Evolutionary conservation across 2,113 vertebrate genomes (phyloP), one percentile per base, ranked within the genome.

Genomic region (Psilopsiagon aurifrons): DNA sequence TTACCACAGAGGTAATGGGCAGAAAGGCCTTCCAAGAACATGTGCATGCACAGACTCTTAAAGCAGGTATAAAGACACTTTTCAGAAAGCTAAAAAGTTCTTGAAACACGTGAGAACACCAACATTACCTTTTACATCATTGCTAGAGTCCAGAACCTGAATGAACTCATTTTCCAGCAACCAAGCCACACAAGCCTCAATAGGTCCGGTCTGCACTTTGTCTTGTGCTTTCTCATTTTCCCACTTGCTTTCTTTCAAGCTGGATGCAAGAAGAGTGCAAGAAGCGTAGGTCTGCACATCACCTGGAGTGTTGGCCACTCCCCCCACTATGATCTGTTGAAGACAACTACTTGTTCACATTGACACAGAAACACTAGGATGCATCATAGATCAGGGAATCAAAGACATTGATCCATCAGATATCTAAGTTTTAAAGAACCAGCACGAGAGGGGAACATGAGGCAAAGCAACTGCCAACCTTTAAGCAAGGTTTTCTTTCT

Each of bases 141-240:
- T 96, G 60, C 97, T 51, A 28, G 95, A 97, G n/a, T 98, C 98
- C 83, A 98, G 97, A 67, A 98, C 96, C 70, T 98, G 98, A 91
- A 99, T 99, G 82, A 99, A 99, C 97, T 99, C 99, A 68, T 99
- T 99, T 95, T 98, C 98, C 96, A 99, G 98, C 49, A 99, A 94
- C 99, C 99, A 99, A 7, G 98, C 98, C 83, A 99, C 98, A 92
- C 98, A 99, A 92, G 98, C 98, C 84, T 99, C 98, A 1, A 99
- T 98, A 43, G 98, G 98, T 82, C 98, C 99, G 57, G 83, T 96
- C 76, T 97, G 98, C 17, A 20, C 59, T 57, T 84, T 91, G 57
- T 96, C 97, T 78, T 97, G 90, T n/a, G 77, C 90, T 74, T 91
- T 93, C 71, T 91, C 90, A 46, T 94, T 86, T 76, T 76, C 97